Conservation (phyloP, 2,888 invertebrate species). For the Agrochola litura region DNA sequence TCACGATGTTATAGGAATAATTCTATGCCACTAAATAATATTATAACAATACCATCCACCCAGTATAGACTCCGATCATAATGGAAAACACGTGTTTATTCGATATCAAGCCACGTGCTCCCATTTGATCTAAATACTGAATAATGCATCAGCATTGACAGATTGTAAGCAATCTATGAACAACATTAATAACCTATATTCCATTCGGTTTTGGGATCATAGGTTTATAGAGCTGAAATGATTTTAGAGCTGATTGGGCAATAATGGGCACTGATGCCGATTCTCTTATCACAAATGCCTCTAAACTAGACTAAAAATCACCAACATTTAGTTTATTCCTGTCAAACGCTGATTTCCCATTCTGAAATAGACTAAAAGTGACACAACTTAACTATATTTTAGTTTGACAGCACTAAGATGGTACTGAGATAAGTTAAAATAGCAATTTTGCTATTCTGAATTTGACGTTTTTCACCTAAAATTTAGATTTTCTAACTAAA, state of each 20-base stretch:
- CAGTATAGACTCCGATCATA: constrained; percentile 11
- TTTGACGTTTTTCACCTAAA: too few relatives aligned
- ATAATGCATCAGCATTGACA: constrained; percentile 58
- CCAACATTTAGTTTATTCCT: too few relatives aligned
- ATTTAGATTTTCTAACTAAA: too few relatives aligned
- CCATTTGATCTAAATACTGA: constrained; percentile 48
- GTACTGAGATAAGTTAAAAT: too few relatives aligned
- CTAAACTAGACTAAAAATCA: too few relatives aligned
- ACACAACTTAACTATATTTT: too few relatives aligned
- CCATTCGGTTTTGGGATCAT: constrained; percentile 1
- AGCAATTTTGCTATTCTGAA: too few relatives aligned
- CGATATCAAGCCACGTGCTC: constrained; percentile 44
- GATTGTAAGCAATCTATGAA: constrained; percentile 42
- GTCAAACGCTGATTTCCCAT: too few relatives aligned
- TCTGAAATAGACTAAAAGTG: too few relatives aligned
- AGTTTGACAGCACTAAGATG: too few relatives aligned
- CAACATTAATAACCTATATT: constrained; percentile 46
- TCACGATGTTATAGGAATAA: too few relatives aligned
- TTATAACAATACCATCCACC: background rate
- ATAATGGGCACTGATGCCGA: background rate
- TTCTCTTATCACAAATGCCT: too few relatives aligned
- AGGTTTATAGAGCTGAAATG: constrained; percentile 5
- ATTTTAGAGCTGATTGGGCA: background rate
- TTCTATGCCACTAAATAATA: background rate
- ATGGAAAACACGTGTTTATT: constrained; percentile 40